These are phyloP conservation scores for Stratiomys singularior DNA, from an alignment of 2,888 invertebrate species.

Conservation along the genomic window DNA sequence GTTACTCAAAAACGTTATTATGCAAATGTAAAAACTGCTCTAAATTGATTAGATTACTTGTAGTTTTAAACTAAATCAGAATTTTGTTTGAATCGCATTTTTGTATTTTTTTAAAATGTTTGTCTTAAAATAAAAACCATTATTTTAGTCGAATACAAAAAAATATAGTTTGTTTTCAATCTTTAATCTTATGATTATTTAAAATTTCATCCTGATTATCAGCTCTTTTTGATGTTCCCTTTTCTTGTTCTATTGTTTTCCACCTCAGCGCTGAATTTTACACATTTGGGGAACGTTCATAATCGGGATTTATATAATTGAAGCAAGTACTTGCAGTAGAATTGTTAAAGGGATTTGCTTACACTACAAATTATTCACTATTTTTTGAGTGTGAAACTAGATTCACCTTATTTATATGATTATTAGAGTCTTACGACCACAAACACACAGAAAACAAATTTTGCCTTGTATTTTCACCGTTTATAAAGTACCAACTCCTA, in stretches of 20 bases:
- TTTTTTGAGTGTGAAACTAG: conserved; percentile 5
- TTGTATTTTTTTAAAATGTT: conserved; percentile 35
- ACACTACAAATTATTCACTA: neutral
- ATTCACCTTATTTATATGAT: conserved; percentile 15
- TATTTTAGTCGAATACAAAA: conserved; percentile 39
- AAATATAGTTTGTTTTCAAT: conserved; percentile 33
- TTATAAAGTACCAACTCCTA: conserved; percentile 25
- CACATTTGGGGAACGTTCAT: neutral
- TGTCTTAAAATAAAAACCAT: conserved; percentile 43
- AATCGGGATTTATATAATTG: neutral
- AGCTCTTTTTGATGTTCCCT: neutral
- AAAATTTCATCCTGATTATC: no score
- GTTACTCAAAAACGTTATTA: no score
- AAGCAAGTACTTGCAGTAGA: neutral
- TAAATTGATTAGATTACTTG: neutral
- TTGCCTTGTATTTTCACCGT: conserved; percentile 2
- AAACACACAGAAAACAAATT: conserved; percentile 43
- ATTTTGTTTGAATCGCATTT: conserved; percentile 45
- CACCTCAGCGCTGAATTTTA: neutral
- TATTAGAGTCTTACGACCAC: conserved; percentile 32
- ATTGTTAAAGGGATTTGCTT: neutral
- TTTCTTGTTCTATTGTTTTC: conserved; percentile 6
- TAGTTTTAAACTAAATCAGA: conserved; percentile 17
- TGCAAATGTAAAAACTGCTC: no score
- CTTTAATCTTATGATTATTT: conserved; percentile 25